Percentiles rank a stretch among this genome's conserved stretches.
These are phyloP conservation scores for Anastrepha obliqua DNA, from an alignment of 1,140 invertebrate species.

Conservation along the genomic window DNA sequence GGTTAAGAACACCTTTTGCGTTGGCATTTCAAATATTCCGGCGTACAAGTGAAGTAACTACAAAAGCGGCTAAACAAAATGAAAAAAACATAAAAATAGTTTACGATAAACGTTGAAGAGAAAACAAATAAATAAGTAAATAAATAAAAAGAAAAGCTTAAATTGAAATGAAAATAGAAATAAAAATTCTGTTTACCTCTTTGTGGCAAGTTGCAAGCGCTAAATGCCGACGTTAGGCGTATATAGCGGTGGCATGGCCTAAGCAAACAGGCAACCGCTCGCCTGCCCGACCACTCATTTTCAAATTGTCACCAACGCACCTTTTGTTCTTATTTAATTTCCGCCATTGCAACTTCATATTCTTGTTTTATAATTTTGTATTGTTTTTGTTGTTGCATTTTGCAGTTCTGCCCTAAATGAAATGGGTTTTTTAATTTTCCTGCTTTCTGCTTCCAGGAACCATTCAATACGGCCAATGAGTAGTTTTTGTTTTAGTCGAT, in stretches of 20 bases:
- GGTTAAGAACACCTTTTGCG: constrained; percentile 24
- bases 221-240: background rate
- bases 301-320: constrained; percentile 34
- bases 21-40: constrained; percentile 21
- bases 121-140: background rate
- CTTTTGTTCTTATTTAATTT: constrained; percentile 7
- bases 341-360: background rate
- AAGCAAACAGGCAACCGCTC: background rate
- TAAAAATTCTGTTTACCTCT: background rate
- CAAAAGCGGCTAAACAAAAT: constrained; percentile 2
- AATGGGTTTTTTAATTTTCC: constrained; percentile 39
- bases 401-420: background rate
- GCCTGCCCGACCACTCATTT: background rate
- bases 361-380: constrained; percentile 5
- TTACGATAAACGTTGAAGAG: background rate
- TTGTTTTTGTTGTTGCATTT: constrained; percentile 2
- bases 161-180: constrained; percentile 16
- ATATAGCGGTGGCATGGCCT: background rate
- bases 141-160: background rate
- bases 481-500: background rate
- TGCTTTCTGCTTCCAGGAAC: background rate
- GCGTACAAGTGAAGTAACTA: background rate
- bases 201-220: background rate
- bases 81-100: background rate
- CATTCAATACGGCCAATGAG: background rate